Conservation (phyloP, 2,888 invertebrate genomes). For the Noctua pronuba region DNA sequence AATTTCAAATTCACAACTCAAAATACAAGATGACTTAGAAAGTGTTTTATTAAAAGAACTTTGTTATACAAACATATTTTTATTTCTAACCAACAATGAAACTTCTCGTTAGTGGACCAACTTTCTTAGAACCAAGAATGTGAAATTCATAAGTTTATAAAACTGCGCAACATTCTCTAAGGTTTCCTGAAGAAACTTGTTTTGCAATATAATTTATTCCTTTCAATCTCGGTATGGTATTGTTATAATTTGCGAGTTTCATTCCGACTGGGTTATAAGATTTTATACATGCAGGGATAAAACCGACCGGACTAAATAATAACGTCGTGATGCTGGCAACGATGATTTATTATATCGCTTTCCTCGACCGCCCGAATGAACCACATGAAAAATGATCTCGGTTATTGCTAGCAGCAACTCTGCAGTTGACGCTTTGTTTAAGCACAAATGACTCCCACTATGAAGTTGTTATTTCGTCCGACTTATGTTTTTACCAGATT, state of each 20-base stretch:
- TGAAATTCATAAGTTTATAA: constrained; percentile 31
- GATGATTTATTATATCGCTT: constrained; percentile 90
- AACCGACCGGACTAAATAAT: constrained; percentile 88
- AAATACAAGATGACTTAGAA: constrained; percentile 22
- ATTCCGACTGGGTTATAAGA: constrained; percentile 69
- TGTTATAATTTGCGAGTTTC: constrained; percentile 53
- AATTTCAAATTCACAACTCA: constrained; percentile 34
- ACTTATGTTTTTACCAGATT: constrained; percentile 84
- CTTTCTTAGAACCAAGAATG: constrained; percentile 30
- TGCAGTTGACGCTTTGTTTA: constrained; percentile 90
- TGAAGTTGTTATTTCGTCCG: constrained; percentile 84
- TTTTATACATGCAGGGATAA: constrained; percentile 85
- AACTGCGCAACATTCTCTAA: constrained; percentile 45
- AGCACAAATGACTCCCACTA: constrained; percentile 89
- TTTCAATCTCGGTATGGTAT: constrained; percentile 52
- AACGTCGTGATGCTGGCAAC: constrained; percentile 88
- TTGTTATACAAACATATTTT: constrained; percentile 9
- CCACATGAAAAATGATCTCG: constrained; percentile 90
- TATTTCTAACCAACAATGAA: constrained; percentile 16
- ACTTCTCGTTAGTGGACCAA: not conserved
- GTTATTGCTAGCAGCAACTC: constrained; percentile 89
- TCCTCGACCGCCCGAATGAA: constrained; percentile 89
- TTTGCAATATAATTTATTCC: constrained; percentile 48
- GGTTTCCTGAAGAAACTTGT: constrained; percentile 51
- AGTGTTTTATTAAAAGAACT: constrained; percentile 18